phyloP scores from a whole-genome alignment of 2,797 vertebrate species.

The Chelon auratus region DNA sequence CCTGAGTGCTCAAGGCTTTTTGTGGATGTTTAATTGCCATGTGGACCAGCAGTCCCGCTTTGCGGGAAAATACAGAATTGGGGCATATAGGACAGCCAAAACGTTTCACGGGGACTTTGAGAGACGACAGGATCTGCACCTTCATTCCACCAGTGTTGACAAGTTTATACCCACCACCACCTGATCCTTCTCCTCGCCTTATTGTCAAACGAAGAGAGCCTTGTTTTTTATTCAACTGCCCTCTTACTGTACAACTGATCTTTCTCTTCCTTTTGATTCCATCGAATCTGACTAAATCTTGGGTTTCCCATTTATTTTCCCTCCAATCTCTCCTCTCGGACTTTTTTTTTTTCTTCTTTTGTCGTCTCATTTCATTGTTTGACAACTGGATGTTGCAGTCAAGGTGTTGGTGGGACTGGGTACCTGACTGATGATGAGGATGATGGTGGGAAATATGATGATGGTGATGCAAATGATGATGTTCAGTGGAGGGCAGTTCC shows the following conservation, averaged over 20 bases:
- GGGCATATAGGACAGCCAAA: slow-evolving; percentile 87
- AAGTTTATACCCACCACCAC: slow-evolving; percentile 83
- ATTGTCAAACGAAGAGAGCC: slow-evolving; percentile 85
- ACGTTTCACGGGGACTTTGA: slow-evolving; percentile 85
- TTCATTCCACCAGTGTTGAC: slow-evolving; percentile 82
- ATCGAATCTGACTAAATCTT: slow-evolving; percentile 78
- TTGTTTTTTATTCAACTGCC: slow-evolving; percentile 79
- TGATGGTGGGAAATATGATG: slow-evolving; percentile 86
- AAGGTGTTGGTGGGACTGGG: slow-evolving; percentile 70
- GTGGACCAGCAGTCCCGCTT: slow-evolving; percentile 86
- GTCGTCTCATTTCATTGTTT: slow-evolving; percentile 81
- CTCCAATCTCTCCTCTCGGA: slow-evolving; percentile 81
- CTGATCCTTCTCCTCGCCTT: slow-evolving; percentile 80
- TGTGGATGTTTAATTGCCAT: slow-evolving; percentile 86
- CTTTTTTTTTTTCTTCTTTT: slow-evolving; percentile 88
- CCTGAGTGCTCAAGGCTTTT: slow-evolving; percentile 76
- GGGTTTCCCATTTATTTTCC: slow-evolving; percentile 80
- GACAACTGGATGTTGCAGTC: slow-evolving; percentile 78
- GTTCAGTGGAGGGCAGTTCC: slow-evolving; percentile 80
- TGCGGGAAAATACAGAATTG: slow-evolving; percentile 84
- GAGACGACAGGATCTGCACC: slow-evolving; percentile 82
- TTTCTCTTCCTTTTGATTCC: slow-evolving; percentile 78
- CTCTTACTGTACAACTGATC: slow-evolving; percentile 75
- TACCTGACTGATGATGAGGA: slow-evolving; percentile 79
- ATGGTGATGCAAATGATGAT: slow-evolving; percentile 82